These are phyloP conservation scores for Torymus tubicola DNA, from an alignment of 2,888 invertebrate species.

Conservation along the genomic window DNA sequence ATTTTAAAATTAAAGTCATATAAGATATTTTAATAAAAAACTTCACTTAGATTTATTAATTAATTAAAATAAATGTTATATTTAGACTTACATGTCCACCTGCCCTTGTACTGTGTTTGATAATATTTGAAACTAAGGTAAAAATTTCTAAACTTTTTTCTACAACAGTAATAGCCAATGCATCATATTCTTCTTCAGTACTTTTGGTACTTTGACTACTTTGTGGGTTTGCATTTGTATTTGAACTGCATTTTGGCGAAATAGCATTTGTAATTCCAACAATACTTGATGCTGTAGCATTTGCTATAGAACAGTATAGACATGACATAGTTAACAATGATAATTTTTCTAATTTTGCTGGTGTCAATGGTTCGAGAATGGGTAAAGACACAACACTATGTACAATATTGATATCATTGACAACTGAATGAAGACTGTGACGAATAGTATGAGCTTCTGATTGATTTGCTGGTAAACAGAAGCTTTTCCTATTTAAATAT, in stretches of 20 bases:
- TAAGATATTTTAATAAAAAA: slow-evolving; percentile 26
- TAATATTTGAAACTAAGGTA: slow-evolving; percentile 86
- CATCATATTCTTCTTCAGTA: slow-evolving; percentile 87
- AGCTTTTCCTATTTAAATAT: slow-evolving; percentile 82
- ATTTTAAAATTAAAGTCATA: slow-evolving; percentile 16
- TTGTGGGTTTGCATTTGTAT: slow-evolving; percentile 64
- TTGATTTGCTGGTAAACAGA: slow-evolving; percentile 82
- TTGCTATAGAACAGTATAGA: slow-evolving; percentile 87
- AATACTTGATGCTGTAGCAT: slow-evolving; percentile 82
- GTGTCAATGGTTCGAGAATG: slow-evolving; percentile 90
- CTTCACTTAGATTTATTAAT: background rate
- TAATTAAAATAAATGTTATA: slow-evolving; percentile 29
- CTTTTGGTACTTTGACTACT: slow-evolving; percentile 68
- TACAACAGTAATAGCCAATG: slow-evolving; percentile 88
- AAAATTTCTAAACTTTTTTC: slow-evolving; percentile 93
- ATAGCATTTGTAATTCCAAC: slow-evolving; percentile 79
- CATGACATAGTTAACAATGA: slow-evolving; percentile 90
- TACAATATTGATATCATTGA: slow-evolving; percentile 90
- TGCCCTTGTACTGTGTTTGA: slow-evolving; percentile 90
- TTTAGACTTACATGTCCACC: slow-evolving; percentile 86
- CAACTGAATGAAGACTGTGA: slow-evolving; percentile 86
- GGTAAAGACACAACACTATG: slow-evolving; percentile 90
- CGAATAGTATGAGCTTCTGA: slow-evolving; percentile 86
- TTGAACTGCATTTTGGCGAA: slow-evolving; percentile 79
- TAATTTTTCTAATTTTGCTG: slow-evolving; percentile 88